Evolutionary conservation across 2,888 invertebrate species (phyloP), one percentile per base, ranked within the genome.

Genomic region (Heliothis peltigera): DNA sequence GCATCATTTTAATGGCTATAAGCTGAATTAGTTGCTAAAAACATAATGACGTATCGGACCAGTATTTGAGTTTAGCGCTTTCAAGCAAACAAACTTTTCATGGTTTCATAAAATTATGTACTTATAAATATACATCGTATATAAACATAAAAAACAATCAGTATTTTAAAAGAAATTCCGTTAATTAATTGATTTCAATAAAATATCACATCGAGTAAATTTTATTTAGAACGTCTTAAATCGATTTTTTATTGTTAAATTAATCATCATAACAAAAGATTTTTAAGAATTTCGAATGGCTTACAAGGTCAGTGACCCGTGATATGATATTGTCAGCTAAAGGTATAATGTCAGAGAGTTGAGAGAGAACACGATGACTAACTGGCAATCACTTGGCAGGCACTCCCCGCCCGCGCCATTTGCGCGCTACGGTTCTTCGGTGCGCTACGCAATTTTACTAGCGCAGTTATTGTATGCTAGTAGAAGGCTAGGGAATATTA

Each of bases 311-410:
- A 53, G 62, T 43, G 65, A 56, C 58, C 64, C 57, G 46, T 54
- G 60, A 61, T 21, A 53, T 28, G 48, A 68, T 72, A 67, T 73
- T 70, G 71, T 70, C 67, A 61, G 43, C 53, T 60, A 60, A 55
- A 48, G 58, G n/a, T 47, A 46, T 55, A 12, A 64, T 57, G 62
- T 57, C 42, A 54, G 79, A 61, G 77, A 75, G 70, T 66, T 75
- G 77, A n/a, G n/a, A n/a, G n/a, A n/a, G n/a, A 79, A 64, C 57
- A 47, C 46, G 68, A 66, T 83, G 84, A 84, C 54, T 84, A 82
- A 84, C 32, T 62, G 49, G 51, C 52, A 56, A 70, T 64, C 74
- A 70, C 28, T 60, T 63, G 53, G 42, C 15, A 17, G 75, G 73
- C 82, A 75, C 81, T 79, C 80, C 77, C 70, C 61, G 49, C 43